Percentiles rank a stretch among this genome's conserved stretches.
Evolutionary conservation across 2,797 vertebrate genomes (phyloP).

Genomic region (Liasis olivaceus): DNA sequence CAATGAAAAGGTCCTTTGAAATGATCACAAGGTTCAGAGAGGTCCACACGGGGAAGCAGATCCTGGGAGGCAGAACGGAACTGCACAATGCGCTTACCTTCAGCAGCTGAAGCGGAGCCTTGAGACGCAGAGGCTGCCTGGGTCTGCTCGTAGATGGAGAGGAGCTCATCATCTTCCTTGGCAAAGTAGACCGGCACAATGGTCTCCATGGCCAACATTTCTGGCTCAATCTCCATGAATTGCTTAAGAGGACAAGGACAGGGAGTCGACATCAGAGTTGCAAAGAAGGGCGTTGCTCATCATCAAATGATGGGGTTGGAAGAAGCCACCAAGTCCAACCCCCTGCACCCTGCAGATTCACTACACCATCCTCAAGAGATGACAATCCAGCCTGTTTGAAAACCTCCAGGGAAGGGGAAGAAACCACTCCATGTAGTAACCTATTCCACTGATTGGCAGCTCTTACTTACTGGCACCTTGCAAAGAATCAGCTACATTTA

Average conservation of each 20-base stretch:
- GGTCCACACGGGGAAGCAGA: no score
- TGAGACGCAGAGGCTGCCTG: conserved; percentile 90
- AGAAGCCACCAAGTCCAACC: neutral
- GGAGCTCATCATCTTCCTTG: conserved; percentile 91
- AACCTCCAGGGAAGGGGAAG: neutral
- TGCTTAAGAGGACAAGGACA: conserved; percentile 75
- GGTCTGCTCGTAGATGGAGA: conserved; percentile 95
- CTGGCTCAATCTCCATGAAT: conserved; percentile 98
- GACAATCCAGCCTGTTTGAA: neutral
- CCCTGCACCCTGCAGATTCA: neutral
- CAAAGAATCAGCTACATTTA: neutral
- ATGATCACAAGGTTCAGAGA: neutral
- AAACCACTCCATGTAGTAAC: neutral
- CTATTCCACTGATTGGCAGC: neutral
- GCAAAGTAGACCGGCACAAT: conserved; percentile 96
- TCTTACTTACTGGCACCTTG: neutral
- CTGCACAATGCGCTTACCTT: conserved; percentile 77
- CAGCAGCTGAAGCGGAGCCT: conserved; percentile 90
- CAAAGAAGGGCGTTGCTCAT: neutral
- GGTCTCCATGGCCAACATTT: conserved; percentile 97
- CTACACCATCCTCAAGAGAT: neutral
- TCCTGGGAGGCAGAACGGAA: neutral
- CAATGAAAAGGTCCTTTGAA: neutral
- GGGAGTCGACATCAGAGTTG: neutral
- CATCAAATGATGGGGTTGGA: neutral